These are phyloP conservation scores for Dunckerocampus dactyliophorus DNA, from an alignment of 2,113 vertebrate genomes.

Conservation along the genomic window DNA sequence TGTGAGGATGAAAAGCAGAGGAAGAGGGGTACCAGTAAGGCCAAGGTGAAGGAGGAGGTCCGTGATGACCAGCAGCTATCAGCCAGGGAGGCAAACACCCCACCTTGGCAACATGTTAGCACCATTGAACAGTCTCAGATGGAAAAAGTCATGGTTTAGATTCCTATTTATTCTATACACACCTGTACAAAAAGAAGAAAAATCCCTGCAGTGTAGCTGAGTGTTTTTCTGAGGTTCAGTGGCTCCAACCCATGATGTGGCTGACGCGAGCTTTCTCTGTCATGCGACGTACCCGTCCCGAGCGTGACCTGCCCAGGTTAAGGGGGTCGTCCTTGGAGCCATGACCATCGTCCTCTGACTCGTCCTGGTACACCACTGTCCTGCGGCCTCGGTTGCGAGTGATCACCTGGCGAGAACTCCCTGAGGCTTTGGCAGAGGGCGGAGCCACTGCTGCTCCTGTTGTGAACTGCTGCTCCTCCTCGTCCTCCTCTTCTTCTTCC, in stretches of 20 bases:
- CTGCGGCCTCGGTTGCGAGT: conserved; percentile 94
- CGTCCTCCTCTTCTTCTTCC: conserved; percentile 55
- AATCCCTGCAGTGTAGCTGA: conserved; percentile 88
- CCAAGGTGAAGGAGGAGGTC: conserved; percentile 58
- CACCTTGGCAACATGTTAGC: conserved; percentile 78
- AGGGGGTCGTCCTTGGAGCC: conserved; percentile 86
- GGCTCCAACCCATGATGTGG: conserved; percentile 99
- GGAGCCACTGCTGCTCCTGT: conserved; percentile 45
- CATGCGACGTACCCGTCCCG: conserved; percentile 95
- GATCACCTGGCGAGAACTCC: conserved; percentile 81
- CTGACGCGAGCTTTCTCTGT: conserved; percentile 98
- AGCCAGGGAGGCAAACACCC: conserved; percentile 63
- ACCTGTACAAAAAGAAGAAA: conserved; percentile 72
- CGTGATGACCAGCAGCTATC: conserved; percentile 54
- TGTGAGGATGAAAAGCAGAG: conserved; percentile 32
- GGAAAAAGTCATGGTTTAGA: conserved; percentile 65
- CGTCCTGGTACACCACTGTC: conserved; percentile 90
- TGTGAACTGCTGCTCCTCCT: conserved; percentile 55
- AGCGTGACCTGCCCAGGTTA: conserved; percentile 94
- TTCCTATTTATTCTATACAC: conserved; percentile 38
- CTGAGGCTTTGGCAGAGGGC: conserved; percentile 58
- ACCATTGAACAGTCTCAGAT: conserved; percentile 76
- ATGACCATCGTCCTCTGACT: conserved; percentile 87
- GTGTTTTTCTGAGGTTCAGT: conserved; percentile 71
- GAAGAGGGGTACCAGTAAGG: conserved; percentile 60